Conservation (phyloP, 2,888 invertebrate genomes). For the Periphyllus acericola region DNA sequence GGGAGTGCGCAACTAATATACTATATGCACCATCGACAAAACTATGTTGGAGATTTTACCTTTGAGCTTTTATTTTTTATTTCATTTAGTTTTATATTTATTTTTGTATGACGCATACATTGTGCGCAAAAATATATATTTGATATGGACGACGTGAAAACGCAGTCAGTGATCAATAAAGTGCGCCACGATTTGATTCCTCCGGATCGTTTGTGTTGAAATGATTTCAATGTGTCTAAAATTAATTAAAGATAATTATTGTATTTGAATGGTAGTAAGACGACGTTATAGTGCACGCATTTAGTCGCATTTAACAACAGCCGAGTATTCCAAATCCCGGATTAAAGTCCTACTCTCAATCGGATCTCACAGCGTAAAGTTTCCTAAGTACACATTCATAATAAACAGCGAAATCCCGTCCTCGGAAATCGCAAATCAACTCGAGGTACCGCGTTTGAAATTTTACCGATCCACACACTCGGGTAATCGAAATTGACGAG, state of each 20-base stretch:
- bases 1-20: too few species aligned
- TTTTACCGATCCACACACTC: background rate
- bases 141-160: background rate
- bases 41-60: too few species aligned
- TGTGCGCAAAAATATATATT: too few species aligned
- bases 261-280: slow-evolving; percentile 9
- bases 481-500: too few species aligned
- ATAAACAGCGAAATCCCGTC: background rate
- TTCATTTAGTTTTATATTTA: too few species aligned
- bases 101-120: too few species aligned
- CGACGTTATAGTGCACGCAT: background rate
- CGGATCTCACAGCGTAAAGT: slow-evolving; percentile 21
- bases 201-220: background rate
- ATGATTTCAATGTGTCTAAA: background rate
- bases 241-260: slow-evolving; percentile 8
- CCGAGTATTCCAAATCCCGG: background rate
- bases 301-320: slow-evolving; percentile 20
- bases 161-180: background rate
- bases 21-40: too few species aligned
- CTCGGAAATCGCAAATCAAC: background rate
- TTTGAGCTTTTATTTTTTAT: too few species aligned
- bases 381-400: slow-evolving; percentile 7
- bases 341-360: background rate
- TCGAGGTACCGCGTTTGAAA: background rate
- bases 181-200: background rate